Conservation (phyloP, 2,888 invertebrate genomes). For the Parnassius apollo region DNA sequence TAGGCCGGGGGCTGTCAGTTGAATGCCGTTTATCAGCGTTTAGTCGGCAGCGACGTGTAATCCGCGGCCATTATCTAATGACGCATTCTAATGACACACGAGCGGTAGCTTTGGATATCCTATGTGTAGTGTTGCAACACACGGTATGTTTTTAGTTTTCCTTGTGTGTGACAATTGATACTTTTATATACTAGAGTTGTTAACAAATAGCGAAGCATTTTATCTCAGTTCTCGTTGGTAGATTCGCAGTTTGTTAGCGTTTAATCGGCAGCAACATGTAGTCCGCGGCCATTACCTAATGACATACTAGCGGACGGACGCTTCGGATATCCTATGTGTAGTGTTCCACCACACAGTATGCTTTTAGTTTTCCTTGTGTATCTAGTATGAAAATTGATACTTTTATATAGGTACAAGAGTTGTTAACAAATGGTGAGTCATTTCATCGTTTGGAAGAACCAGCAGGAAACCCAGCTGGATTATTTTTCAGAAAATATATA, state of each 20-base stretch:
- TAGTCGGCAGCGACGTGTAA: constrained; percentile 64
- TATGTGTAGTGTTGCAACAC: constrained; percentile 22
- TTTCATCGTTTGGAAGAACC: no score
- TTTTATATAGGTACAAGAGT: no score
- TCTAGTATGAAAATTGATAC: no score
- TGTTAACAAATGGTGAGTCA: no score
- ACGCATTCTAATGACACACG: constrained; percentile 54
- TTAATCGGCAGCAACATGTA: constrained; percentile 65
- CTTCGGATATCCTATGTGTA: constrained; percentile 16
- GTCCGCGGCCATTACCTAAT: constrained; percentile 61
- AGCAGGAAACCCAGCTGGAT: no score
- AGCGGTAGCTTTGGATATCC: constrained; percentile 29
- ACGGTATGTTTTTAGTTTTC: neutral
- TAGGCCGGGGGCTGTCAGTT: constrained; percentile 43
- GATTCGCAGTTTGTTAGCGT: constrained; percentile 71
- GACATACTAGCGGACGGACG: constrained; percentile 40
- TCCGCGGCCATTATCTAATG: constrained; percentile 65
- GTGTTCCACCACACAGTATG: constrained; percentile 18
- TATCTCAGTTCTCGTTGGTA: no score
- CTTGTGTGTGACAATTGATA: no score
- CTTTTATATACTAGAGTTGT: no score
- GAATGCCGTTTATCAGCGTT: constrained; percentile 69
- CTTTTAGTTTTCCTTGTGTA: neutral
- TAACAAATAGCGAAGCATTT: no score
- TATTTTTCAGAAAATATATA: no score